These are phyloP conservation scores for Campylorhamphus procurvoides DNA, from an alignment of 2,113 vertebrate genomes.

Conservation along the genomic window DNA sequence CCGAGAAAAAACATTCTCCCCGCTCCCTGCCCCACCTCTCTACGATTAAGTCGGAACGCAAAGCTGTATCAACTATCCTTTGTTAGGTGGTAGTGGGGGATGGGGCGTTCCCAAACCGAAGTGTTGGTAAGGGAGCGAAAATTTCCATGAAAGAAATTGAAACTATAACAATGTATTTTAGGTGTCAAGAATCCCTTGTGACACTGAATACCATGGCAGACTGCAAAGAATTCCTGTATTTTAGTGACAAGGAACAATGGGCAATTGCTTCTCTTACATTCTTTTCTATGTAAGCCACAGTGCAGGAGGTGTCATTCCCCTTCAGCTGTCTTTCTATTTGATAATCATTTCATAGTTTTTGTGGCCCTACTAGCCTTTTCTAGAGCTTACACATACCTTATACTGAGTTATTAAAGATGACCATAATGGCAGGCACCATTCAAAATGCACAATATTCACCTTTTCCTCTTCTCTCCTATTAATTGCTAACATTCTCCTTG, in stretches of 20 bases:
- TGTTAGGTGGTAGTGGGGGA: too few relatives aligned
- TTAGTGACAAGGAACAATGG: neutral
- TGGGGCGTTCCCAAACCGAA: too few relatives aligned
- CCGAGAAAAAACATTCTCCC: too few relatives aligned
- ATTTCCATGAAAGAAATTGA: too few relatives aligned
- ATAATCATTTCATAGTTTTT: neutral
- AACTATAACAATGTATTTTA: neutral
- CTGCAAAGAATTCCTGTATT: neutral
- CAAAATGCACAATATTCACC: neutral
- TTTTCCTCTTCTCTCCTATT: neutral
- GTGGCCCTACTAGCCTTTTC: neutral
- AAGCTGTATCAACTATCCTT: too few relatives aligned
- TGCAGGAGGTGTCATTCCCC: neutral
- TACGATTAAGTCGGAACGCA: too few relatives aligned
- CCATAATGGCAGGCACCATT: neutral
- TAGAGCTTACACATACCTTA: neutral
- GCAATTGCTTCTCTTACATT: neutral
- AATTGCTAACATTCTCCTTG: neutral
- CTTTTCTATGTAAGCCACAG: neutral
- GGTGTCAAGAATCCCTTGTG: neutral
- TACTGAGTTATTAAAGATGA: neutral
- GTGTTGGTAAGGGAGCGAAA: too few relatives aligned
- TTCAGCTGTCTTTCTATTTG: neutral
- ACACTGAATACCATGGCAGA: neutral
- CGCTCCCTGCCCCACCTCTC: too few relatives aligned